Conservation (phyloP, 2,888 invertebrate species). For the Dryococelus australis region DNA sequence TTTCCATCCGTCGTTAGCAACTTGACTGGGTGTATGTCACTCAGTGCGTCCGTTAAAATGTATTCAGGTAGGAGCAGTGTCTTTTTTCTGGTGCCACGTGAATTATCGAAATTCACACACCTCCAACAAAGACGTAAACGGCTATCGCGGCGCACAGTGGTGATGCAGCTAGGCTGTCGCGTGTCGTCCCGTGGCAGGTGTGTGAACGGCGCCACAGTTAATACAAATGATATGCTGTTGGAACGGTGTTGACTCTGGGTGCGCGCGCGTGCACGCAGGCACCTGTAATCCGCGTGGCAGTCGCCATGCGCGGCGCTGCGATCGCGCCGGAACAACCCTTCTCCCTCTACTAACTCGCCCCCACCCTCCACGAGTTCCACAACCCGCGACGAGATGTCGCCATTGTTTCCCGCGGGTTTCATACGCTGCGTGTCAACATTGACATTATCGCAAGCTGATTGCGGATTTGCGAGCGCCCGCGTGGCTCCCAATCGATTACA, state of each 20-base stretch:
- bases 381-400: background rate
- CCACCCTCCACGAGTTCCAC: background rate
- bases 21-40: no score
- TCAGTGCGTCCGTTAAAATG: no score
- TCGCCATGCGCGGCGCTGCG: background rate
- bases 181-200: background rate
- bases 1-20: no score
- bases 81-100: no score
- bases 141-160: no score
- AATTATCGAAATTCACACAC: no score
- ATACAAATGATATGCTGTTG: background rate
- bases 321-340: background rate
- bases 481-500: background rate
- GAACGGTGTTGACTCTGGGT: background rate
- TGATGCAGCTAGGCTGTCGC: no score
- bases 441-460: conserved; percentile 9
- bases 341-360: background rate
- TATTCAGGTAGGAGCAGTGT: no score
- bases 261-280: background rate
- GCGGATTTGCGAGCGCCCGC: background rate
- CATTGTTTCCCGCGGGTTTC: background rate
- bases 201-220: background rate
- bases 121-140: no score
- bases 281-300: background rate
- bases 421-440: conserved; percentile 11